Evolutionary conservation across 2,888 invertebrate genomes (phyloP).

Genomic region (Toxonevra muliebris): DNA sequence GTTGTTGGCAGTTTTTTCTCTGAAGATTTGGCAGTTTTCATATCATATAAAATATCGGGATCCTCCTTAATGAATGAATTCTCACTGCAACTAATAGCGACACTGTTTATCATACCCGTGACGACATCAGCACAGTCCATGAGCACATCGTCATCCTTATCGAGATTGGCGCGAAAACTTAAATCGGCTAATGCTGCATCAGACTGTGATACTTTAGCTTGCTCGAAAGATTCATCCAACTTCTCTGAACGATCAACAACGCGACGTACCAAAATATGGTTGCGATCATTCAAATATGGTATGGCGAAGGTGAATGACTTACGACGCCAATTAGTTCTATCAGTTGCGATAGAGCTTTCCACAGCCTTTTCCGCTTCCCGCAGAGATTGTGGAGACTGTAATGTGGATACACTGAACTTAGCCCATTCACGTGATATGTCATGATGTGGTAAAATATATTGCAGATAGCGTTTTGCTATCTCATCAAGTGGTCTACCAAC

Average conservation of each 20-base stretch:
- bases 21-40: not conserved
- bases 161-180: slow-evolving; percentile 48
- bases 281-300: slow-evolving; percentile 70
- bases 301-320: slow-evolving; percentile 68
- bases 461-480: slow-evolving; percentile 61
- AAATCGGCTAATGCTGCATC: slow-evolving; percentile 46
- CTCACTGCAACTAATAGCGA: slow-evolving; percentile 71
- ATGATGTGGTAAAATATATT: slow-evolving; percentile 59
- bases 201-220: slow-evolving; percentile 33
- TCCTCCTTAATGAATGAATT: slow-evolving; percentile 64
- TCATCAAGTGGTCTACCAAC: slow-evolving; percentile 58
- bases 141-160: slow-evolving; percentile 38
- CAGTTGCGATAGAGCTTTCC: slow-evolving; percentile 43
- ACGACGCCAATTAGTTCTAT: slow-evolving; percentile 25
- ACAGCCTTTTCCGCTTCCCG: slow-evolving; percentile 41
- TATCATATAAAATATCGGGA: slow-evolving; percentile 43
- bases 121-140: slow-evolving; percentile 65
- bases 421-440: slow-evolving; percentile 64
- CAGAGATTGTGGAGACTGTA: slow-evolving; percentile 44
- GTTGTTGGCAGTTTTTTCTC: too few relatives aligned
- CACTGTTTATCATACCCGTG: slow-evolving; percentile 69
- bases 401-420: slow-evolving; percentile 62
- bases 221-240: slow-evolving; percentile 51
- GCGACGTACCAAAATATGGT: slow-evolving; percentile 68
- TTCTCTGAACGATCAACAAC: slow-evolving; percentile 61